These are phyloP conservation scores for Philaethria dido DNA, from an alignment of 2,888 invertebrate genomes.

Conservation along the genomic window DNA sequence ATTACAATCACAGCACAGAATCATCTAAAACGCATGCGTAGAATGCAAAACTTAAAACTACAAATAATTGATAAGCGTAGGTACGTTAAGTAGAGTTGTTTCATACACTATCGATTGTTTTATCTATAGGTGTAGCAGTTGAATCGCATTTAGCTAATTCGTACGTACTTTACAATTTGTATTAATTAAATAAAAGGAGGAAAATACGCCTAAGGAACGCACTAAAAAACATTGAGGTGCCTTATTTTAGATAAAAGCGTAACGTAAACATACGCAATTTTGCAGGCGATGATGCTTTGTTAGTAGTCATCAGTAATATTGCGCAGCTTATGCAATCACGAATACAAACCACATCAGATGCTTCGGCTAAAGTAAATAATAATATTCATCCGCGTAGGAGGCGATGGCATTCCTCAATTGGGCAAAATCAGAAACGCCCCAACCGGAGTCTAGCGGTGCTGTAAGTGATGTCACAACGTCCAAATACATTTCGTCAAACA, in stretches of 20 bases:
- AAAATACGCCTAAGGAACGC: background rate
- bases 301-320: conserved; percentile 39
- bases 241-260: background rate
- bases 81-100: conserved; percentile 31
- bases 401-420: conserved; percentile 77
- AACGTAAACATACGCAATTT: conserved; percentile 6
- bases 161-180: background rate
- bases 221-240: background rate
- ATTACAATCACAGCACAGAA: conserved; percentile 53
- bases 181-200: background rate
- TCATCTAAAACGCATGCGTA: conserved; percentile 53
- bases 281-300: conserved; percentile 28
- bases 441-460: conserved; percentile 75
- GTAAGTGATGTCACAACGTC: conserved; percentile 76
- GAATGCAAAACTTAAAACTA: conserved; percentile 31
- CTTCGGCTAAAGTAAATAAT: conserved; percentile 66
- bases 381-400: conserved; percentile 75
- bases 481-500: conserved; percentile 52
- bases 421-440: conserved; percentile 73
- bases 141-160: conserved; percentile 13
- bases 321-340: conserved; percentile 47
- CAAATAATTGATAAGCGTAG: conserved; percentile 23
- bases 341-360: conserved; percentile 47
- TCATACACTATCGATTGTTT: conserved; percentile 33
- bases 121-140: conserved; percentile 17